Evolutionary conservation across 1,140 invertebrate genomes (phyloP).

Genomic region (Aphelinus certus): DNA sequence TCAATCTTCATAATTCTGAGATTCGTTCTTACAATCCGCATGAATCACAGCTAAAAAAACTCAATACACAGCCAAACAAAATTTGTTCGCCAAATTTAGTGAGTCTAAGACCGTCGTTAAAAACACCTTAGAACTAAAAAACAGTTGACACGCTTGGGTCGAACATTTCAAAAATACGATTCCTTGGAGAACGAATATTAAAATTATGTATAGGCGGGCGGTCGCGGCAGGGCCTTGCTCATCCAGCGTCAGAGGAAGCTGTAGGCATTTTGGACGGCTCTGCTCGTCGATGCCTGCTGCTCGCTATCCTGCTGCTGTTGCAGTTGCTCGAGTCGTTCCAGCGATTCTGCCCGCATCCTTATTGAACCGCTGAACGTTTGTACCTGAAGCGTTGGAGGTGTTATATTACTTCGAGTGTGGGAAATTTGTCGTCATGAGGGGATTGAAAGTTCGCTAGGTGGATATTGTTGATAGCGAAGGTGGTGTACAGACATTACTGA

Average conservation of each 20-base stretch:
- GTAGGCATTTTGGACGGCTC: conserved; percentile 79
- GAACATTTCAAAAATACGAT: conserved; percentile 31
- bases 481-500: too few species aligned
- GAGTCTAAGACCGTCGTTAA: too few species aligned
- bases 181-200: neutral
- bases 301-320: conserved; percentile 45
- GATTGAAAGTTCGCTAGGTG: too few species aligned
- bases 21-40: too few species aligned
- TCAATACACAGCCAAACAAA: too few species aligned
- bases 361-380: conserved; percentile 75
- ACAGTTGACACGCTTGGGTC: neutral
- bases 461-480: too few species aligned
- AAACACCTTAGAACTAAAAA: too few species aligned
- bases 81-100: too few species aligned
- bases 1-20: too few species aligned
- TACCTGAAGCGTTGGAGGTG: conserved; percentile 51
- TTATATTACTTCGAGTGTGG: too few species aligned
- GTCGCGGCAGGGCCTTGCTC: conserved; percentile 52
- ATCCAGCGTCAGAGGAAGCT: conserved; percentile 74
- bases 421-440: too few species aligned
- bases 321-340: conserved; percentile 73
- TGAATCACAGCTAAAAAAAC: too few species aligned
- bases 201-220: conserved; percentile 45
- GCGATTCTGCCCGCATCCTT: conserved; percentile 72
- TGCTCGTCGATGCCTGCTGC: conserved; percentile 61